Base-by-base conservation (phyloP, 2,113 vertebrate genomes). In the Lichenostomus cassidix region DNA sequence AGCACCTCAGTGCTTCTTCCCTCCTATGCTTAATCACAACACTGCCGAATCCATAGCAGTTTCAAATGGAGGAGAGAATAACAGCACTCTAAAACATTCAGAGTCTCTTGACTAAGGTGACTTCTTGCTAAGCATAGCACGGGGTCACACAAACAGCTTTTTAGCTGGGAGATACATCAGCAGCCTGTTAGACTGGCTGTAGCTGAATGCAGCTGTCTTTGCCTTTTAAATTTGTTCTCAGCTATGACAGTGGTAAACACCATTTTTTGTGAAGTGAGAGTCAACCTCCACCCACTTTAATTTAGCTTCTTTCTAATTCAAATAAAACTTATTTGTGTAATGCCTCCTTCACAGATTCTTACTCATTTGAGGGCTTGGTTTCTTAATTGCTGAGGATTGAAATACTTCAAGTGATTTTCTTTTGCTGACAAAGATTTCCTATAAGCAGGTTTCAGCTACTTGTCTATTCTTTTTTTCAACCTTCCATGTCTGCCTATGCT, bases 221-320 rank as follows among this genome's bases (percentile, higher is more conserved):
- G 79, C 63, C 79, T 93, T 87, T 89, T 60, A 91, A 89, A 84
- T 83, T 58, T 65, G 5, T 86, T 96, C 85, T 81, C 33, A 63
- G 71, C 58, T 65, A 33, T 62, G 74, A 68, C 73, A 93, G 70
- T 10, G 7, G 47, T 91, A 94, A 96, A 96, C 76, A 92, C 33
- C 56, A 80, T 35, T 10, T 87, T 93, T 87, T 83, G 55, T 33
- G 70, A 92, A 86, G 55, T 53, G n/a, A 83, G 46, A 89, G 24
- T 84, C 42, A 95, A 76, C 60, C 47, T 94, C 87, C 58, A 83
- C 65, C 77, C 53, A 74, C 76, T 94, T 81, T 74, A 88, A 95
- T 78, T 90, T 90, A 46, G 88, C 85, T 91, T 81, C 56, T 92
- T 94, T 92, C 62, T 90, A 89, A 87, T 70, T 92, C 63, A 84